These are phyloP conservation scores for Pemphigus obesinymphae DNA, from an alignment of 1,140 invertebrate species.

Conservation along the genomic window DNA sequence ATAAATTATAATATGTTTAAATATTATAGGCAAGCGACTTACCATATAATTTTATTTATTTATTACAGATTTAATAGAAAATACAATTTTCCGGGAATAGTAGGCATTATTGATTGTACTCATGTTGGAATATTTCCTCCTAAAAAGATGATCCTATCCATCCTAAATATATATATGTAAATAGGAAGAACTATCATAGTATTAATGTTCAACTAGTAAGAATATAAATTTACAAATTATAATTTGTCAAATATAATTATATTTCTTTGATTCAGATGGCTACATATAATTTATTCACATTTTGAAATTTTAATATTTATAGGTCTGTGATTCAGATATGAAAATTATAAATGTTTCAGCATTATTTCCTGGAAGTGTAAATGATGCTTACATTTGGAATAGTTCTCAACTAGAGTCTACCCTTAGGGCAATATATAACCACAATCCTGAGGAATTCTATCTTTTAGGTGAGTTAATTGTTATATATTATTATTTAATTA, in stretches of 20 bases:
- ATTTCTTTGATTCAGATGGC: not conserved
- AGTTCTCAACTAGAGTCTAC: not conserved
- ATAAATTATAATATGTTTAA: not conserved
- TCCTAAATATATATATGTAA: constrained; percentile 5
- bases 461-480: not conserved
- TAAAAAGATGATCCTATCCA: not conserved
- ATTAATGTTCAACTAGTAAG: too few relatives aligned
- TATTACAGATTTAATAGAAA: not conserved
- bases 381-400: not conserved
- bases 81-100: not conserved
- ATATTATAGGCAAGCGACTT: not conserved
- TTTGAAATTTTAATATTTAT: not conserved
- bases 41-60: not conserved
- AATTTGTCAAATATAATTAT: too few relatives aligned
- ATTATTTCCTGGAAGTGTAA: too few relatives aligned
- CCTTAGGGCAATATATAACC: not conserved
- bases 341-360: too few relatives aligned
- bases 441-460: not conserved
- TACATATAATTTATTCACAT: not conserved
- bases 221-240: too few relatives aligned
- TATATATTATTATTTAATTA: not conserved
- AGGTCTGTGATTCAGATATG: too few relatives aligned
- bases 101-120: not conserved
- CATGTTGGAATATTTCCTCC: not conserved
- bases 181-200: constrained; percentile 13